Conservation (phyloP, 2,888 invertebrate genomes). For the Ganaspis brasiliensis region DNA sequence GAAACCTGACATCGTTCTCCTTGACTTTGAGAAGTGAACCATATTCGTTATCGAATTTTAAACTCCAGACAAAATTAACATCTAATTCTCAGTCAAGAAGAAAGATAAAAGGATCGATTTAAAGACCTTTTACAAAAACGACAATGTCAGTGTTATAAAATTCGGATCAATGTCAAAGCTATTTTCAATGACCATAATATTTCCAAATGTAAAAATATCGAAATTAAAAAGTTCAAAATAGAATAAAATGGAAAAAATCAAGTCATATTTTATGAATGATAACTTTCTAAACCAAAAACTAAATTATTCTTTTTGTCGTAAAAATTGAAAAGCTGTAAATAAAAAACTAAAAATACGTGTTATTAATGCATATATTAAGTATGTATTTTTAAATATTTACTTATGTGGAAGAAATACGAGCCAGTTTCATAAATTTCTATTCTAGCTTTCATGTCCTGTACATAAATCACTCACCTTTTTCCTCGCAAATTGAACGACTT, state of each 20-base stretch:
- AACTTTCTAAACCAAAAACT: too few relatives aligned
- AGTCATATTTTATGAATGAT: too few relatives aligned
- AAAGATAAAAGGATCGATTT: not conserved
- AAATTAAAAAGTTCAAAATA: too few relatives aligned
- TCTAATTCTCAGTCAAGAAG: conserved; percentile 6
- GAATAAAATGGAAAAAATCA: too few relatives aligned
- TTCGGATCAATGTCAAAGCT: not conserved
- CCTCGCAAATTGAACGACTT: conserved; percentile 5
- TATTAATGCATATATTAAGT: not conserved
- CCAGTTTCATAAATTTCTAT: conserved; percentile 5
- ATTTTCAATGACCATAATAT: too few relatives aligned
- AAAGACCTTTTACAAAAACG: not conserved
- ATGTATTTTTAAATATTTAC: not conserved
- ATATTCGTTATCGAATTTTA: conserved; percentile 15
- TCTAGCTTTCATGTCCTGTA: not conserved
- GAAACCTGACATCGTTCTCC: conserved; percentile 6
- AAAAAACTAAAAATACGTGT: not conserved
- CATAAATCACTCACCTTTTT: not conserved
- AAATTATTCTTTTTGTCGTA: not conserved
- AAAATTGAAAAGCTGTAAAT: not conserved
- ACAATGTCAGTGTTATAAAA: not conserved
- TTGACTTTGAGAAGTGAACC: not conserved
- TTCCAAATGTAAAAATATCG: too few relatives aligned
- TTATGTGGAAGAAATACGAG: not conserved
- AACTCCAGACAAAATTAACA: conserved; percentile 9